Evolutionary conservation across 2,113 vertebrate genomes (phyloP).

Genomic region (Orthochromis malagaraziensis): DNA sequence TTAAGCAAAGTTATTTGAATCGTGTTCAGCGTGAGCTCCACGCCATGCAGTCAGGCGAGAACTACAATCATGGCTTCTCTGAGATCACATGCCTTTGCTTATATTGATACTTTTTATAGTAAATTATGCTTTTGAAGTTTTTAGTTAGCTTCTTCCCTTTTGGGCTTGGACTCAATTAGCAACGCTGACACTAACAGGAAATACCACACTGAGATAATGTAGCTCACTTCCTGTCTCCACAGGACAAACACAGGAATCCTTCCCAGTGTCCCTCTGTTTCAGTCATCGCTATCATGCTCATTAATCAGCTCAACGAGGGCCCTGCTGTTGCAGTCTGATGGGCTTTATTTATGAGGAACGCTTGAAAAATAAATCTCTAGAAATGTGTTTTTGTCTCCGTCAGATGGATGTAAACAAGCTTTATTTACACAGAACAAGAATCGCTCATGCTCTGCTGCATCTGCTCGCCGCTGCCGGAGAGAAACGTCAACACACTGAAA

Average conservation of each 20-base stretch:
- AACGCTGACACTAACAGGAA: conserved; percentile 39
- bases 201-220: conserved; percentile 14
- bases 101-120: background rate
- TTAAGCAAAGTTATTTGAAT: background rate
- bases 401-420: background rate
- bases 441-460: accelerated
- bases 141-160: background rate
- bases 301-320: background rate
- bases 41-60: background rate
- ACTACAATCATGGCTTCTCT: background rate
- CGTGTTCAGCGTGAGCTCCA: background rate
- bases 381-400: background rate
- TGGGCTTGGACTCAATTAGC: background rate
- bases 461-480: background rate
- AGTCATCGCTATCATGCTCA: background rate
- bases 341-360: background rate
- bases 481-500: background rate
- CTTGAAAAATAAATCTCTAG: background rate
- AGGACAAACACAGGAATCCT: background rate
- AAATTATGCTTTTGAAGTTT: background rate
- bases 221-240: conserved; percentile 29
- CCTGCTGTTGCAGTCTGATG: background rate
- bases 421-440: background rate
- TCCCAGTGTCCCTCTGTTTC: background rate
- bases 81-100: background rate